phyloP scores from a whole-genome alignment of 2,797 vertebrate species.

The Sebastes umbrosus region DNA sequence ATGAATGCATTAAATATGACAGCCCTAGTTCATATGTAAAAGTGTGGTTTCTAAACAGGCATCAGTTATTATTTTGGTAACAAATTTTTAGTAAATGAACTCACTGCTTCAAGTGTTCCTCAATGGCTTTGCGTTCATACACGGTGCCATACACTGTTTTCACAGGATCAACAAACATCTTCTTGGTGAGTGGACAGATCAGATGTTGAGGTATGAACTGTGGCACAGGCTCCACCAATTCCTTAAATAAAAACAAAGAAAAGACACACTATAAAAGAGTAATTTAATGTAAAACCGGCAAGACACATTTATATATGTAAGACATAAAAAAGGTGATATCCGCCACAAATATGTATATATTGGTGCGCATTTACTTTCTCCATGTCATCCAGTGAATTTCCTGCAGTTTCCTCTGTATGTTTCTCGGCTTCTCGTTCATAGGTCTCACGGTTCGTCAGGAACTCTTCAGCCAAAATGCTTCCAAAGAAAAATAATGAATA shows the following conservation, averaged over 20 bases:
- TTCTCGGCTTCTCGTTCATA: slow-evolving; percentile 63
- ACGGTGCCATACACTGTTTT: slow-evolving; percentile 45
- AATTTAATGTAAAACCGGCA: background rate
- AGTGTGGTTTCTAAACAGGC: background rate
- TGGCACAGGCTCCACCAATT: slow-evolving; percentile 33
- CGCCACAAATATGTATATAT: background rate
- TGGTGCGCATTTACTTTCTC: slow-evolving; percentile 50
- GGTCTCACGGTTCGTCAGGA: slow-evolving; percentile 39
- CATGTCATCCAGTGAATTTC: slow-evolving; percentile 62
- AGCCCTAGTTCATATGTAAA: background rate
- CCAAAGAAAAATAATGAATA: background rate
- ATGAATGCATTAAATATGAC: too few relatives aligned
- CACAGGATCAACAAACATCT: slow-evolving; percentile 72
- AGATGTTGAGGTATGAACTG: slow-evolving; percentile 54
- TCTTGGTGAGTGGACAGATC: slow-evolving; percentile 65
- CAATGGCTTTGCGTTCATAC: slow-evolving; percentile 70
- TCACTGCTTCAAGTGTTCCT: slow-evolving; percentile 63
- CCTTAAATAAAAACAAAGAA: slow-evolving; percentile 32
- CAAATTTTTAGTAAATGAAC: background rate
- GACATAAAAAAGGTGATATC: background rate
- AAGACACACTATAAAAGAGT: background rate
- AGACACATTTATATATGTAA: background rate
- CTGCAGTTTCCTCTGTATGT: slow-evolving; percentile 51
- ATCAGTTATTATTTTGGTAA: background rate
- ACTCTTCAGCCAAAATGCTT: slow-evolving; percentile 75